Evolutionary conservation across 2,888 invertebrate species (phyloP).

Genomic region (Ceraclea dissimilis): DNA sequence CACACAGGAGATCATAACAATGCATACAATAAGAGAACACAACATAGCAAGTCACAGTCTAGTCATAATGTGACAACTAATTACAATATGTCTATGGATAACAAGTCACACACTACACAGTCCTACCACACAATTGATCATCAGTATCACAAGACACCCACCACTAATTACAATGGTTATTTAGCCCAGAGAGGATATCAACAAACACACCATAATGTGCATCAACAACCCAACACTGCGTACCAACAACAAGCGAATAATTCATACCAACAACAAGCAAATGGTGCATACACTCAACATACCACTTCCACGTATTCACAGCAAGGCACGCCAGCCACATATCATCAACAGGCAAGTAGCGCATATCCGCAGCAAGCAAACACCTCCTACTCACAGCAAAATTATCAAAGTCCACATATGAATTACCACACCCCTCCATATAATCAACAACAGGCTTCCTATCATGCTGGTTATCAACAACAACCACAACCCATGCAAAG

Average conservation of each 20-base stretch:
- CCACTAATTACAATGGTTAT: slow-evolving; percentile 33
- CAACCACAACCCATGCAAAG: slow-evolving; percentile 27
- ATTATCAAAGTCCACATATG: background rate
- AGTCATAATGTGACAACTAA: slow-evolving; percentile 6
- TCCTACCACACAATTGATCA: slow-evolving; percentile 42
- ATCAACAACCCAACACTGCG: background rate
- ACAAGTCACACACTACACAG: slow-evolving; percentile 13
- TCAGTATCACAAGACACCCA: slow-evolving; percentile 40
- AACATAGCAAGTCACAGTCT: slow-evolving; percentile 1
- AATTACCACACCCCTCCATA: background rate
- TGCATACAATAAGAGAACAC: slow-evolving; percentile 5
- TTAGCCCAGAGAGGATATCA: slow-evolving; percentile 37
- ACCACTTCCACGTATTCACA: background rate
- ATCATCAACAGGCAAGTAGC: background rate
- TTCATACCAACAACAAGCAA: slow-evolving; percentile 14
- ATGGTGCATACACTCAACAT: background rate
- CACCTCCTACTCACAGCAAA: background rate
- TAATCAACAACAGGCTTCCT: background rate
- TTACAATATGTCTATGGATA: slow-evolving; percentile 7
- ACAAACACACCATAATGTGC: slow-evolving; percentile 26
- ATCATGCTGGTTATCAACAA: slow-evolving; percentile 29
- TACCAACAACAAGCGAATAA: slow-evolving; percentile 1
- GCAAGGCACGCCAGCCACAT: background rate
- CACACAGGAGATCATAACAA: slow-evolving; percentile 8
- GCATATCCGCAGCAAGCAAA: slow-evolving; percentile 2